These are phyloP conservation scores for Vanessa tameamea DNA, from an alignment of 1,140 invertebrate species.

Conservation along the genomic window DNA sequence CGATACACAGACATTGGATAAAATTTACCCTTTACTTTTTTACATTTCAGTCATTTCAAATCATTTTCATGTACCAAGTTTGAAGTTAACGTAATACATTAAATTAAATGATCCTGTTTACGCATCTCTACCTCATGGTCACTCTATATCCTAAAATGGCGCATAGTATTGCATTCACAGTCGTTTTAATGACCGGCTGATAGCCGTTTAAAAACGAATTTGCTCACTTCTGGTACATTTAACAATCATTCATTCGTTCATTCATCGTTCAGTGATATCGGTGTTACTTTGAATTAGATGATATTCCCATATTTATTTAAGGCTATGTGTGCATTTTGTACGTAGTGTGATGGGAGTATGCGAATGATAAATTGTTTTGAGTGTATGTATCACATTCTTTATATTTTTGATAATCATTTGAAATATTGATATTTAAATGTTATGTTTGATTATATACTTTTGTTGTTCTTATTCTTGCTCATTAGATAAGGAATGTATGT, in stretches of 20 bases:
- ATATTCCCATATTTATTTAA: constrained; percentile 18
- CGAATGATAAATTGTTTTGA: background rate
- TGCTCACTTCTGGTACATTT: constrained; percentile 80
- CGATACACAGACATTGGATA: too few relatives aligned
- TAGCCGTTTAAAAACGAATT: constrained; percentile 81
- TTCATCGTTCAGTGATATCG: constrained; percentile 28
- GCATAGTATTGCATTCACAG: constrained; percentile 64
- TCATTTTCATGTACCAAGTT: too few relatives aligned
- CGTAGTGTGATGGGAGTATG: background rate
- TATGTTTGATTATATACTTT: too few relatives aligned
- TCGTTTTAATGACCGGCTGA: constrained; percentile 77
- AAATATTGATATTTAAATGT: too few relatives aligned
- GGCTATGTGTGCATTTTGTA: background rate
- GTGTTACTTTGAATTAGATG: constrained; percentile 22
- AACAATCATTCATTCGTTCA: constrained; percentile 63
- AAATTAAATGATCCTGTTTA: background rate
- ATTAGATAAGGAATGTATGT: too few relatives aligned
- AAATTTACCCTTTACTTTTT: too few relatives aligned
- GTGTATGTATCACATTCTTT: background rate
- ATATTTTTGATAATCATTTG: too few relatives aligned
- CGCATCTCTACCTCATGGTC: constrained; percentile 36
- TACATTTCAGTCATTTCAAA: too few relatives aligned
- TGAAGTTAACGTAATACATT: background rate
- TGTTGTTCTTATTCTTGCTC: too few relatives aligned
- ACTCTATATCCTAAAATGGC: constrained; percentile 56